Evolutionary conservation across 2,888 invertebrate species (phyloP), one percentile per base, ranked within the genome.

Genomic region (Melieria crassipennis): DNA sequence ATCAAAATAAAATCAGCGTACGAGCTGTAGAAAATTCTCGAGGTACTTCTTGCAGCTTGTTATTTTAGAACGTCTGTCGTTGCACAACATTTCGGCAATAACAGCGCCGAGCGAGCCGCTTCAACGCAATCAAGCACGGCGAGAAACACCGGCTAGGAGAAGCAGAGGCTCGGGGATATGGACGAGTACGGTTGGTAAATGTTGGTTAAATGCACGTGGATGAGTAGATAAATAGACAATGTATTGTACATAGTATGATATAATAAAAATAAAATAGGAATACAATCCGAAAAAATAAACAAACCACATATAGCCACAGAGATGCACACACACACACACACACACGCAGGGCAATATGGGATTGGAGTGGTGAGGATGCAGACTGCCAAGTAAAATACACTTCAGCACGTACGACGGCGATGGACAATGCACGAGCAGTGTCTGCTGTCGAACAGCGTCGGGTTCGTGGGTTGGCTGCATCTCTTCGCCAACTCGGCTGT

Each of bases 131-230:
- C 72, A 69, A 55, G 55, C 57, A 50, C 7, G 65, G 60, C 30
- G 30, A 56, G 52, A 60, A 16, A 46, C n/a, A n/a, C 42, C n/a
- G 43, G 5, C 10, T 47, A 30, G 48, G 13, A 48, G 58, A 58
- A 66, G 13, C 58, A 43, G 42, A 58, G 7, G 47, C 66, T 58
- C 42, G 42, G 66, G 66, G 60, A 48, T 61, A 47, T n/a, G 55
- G 46, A 55, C 61, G 30, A 62, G 13, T 43, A 48, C 58, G 48
- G 47, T 43, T 16, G 61, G 78, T 79, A 83, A 83, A 80, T 81
- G 81, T 77, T 80, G 77, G 82, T 78, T 82, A 81, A 83, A 80
- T 83, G 81, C 84, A 83, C 81, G 80, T 82, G 84, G 78, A 82
- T 82, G 82, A 81, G 81, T 82, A 81, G 78, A 82, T 80, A 83